These are phyloP conservation scores for Vanessa tameamea DNA, from an alignment of 1,140 invertebrate species.

Conservation along the genomic window DNA sequence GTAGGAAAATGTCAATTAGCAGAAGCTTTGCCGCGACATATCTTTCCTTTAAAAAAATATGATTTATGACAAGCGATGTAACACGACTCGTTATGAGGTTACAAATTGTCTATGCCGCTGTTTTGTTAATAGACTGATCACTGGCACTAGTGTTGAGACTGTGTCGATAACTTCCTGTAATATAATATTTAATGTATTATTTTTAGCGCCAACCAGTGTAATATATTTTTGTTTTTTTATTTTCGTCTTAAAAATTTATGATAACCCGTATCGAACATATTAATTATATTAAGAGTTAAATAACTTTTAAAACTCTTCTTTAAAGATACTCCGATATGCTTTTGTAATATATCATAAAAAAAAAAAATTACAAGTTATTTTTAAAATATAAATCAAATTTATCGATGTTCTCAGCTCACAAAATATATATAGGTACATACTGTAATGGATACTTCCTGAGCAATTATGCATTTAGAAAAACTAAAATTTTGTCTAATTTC, in stretches of 20 bases:
- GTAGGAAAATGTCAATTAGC: conserved; percentile 72
- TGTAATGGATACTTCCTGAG: conserved; percentile 47
- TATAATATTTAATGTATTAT: neutral
- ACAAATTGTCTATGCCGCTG: conserved; percentile 66
- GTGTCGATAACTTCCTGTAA: conserved; percentile 19
- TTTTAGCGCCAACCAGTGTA: neutral
- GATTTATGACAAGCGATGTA: conserved; percentile 65
- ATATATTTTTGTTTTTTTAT: neutral
- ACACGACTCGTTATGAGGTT: conserved; percentile 64
- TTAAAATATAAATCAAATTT: neutral
- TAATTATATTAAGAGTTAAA: too few species aligned
- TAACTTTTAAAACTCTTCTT: too few species aligned
- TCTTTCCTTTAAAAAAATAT: conserved; percentile 58
- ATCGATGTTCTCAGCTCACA: conserved; percentile 9
- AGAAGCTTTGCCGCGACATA: conserved; percentile 59
- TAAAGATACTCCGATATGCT: too few species aligned
- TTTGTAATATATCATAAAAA: too few species aligned
- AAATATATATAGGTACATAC: neutral
- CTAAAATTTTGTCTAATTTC: conserved; percentile 16
- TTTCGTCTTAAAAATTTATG: too few species aligned
- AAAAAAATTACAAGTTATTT: too few species aligned
- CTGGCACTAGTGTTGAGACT: conserved; percentile 39
- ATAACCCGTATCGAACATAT: too few species aligned
- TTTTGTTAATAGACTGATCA: conserved; percentile 49
- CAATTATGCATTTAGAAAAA: conserved; percentile 49